Conservation (phyloP, 2,113 vertebrate genomes). For the Anolis carolinensis region DNA sequence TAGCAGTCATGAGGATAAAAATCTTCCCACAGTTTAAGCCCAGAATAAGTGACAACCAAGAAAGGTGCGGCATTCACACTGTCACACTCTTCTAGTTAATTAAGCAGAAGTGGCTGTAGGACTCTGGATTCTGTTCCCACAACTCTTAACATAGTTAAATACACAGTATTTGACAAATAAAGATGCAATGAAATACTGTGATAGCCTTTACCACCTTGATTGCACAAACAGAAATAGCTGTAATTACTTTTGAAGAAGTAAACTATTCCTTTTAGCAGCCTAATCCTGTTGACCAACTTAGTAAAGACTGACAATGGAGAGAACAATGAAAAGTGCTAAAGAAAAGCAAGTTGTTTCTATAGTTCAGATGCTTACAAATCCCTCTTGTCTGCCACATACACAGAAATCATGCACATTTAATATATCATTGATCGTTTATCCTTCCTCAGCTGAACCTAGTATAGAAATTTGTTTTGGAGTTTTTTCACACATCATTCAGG, state of each 20-base stretch:
- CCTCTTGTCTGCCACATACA: not conserved
- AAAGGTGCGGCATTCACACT: not conserved
- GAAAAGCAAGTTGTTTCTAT: not conserved
- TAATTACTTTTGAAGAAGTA: not conserved
- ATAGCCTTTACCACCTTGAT: not conserved
- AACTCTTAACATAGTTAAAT: not conserved
- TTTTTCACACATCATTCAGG: not conserved
- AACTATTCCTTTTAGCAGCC: not conserved
- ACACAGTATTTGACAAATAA: not conserved
- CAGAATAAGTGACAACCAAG: not conserved
- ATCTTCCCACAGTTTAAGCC: not conserved
- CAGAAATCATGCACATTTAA: not conserved
- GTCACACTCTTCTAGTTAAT: not conserved
- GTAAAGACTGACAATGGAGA: not conserved
- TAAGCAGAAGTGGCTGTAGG: not conserved
- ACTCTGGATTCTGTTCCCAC: not conserved
- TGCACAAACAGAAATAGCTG: not conserved
- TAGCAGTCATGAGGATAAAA: not conserved
- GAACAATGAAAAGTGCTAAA: not conserved
- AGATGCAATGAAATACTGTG: not conserved
- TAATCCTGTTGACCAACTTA: not conserved
- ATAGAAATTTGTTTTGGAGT: not conserved
- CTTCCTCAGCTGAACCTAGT: not conserved
- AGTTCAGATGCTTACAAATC: not conserved
- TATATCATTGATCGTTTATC: no score